Conservation (phyloP, 2,113 vertebrate species). For the Poecile atricapillus region DNA sequence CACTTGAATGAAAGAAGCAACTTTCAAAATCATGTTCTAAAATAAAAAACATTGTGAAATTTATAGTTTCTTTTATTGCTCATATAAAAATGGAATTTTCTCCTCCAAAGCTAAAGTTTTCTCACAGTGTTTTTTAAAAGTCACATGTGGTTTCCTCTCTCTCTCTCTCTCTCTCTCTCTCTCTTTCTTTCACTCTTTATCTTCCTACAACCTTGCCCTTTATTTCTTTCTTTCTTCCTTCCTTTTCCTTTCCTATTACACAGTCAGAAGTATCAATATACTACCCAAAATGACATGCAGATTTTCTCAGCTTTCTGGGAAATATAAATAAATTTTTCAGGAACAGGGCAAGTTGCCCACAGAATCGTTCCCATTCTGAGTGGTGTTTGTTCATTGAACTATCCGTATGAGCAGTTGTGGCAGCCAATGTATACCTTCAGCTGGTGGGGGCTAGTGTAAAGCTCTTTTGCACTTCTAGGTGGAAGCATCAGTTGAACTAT, state of each 20-base stretch:
- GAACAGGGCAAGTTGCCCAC: background rate
- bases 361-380: background rate
- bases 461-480: background rate
- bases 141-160: background rate
- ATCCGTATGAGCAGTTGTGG: background rate
- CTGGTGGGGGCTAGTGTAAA: background rate
- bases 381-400: background rate
- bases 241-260: background rate
- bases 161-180: background rate
- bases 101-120: background rate
- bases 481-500: background rate
- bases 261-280: background rate
- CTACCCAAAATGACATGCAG: background rate
- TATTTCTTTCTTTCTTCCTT: background rate
- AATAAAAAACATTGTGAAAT: background rate
- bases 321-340: background rate
- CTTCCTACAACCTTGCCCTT: background rate
- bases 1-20: background rate
- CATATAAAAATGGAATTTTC: background rate
- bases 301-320: background rate
- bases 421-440: background rate
- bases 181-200: background rate
- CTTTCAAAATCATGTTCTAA: constrained; percentile 12
- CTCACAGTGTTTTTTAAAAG: background rate
- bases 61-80: background rate